A percentile compares a stretch with the other conserved stretches of the same genome.
Evolutionary conservation across 2,888 invertebrate genomes (phyloP).

Genomic region (Hyposoter didymator): DNA sequence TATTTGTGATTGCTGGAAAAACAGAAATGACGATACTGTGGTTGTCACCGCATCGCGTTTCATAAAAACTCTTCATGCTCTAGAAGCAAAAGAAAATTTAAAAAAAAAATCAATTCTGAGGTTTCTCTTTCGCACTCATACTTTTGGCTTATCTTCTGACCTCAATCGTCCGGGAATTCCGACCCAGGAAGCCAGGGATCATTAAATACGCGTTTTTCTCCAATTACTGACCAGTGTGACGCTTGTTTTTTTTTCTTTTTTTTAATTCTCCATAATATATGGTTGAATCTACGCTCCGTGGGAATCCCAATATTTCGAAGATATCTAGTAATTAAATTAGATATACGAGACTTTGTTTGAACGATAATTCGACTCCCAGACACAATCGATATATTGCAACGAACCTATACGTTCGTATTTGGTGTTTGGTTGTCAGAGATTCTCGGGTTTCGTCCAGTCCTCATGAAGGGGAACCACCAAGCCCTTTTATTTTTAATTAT

Average conservation of each 20-base stretch:
- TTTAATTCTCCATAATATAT: neutral
- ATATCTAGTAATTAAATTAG: constrained; percentile 17
- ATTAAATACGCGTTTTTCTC: neutral
- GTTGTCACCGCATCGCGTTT: neutral
- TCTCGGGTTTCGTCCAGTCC: constrained; percentile 63
- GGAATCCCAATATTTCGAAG: neutral
- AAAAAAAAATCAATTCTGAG: neutral
- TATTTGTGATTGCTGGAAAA: neutral
- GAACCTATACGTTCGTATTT: constrained; percentile 36
- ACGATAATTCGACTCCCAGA: constrained; percentile 29
- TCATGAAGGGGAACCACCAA: constrained; percentile 54
- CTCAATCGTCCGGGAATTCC: constrained; percentile 37
- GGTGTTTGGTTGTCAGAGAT: constrained; percentile 36
- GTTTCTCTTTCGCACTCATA: constrained; percentile 5
- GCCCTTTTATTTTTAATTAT: constrained; percentile 70
- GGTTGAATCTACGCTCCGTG: neutral
- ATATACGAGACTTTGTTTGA: constrained; percentile 1
- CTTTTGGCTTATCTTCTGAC: constrained; percentile 5
- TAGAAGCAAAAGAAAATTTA: neutral
- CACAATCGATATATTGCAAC: constrained; percentile 12
- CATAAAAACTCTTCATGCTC: neutral
- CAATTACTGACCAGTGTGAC: neutral
- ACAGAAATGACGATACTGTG: neutral
- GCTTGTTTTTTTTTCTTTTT: neutral
- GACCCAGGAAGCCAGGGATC: neutral